Conservation (phyloP, 2,113 vertebrate genomes). For the Megaceryle torquata region DNA sequence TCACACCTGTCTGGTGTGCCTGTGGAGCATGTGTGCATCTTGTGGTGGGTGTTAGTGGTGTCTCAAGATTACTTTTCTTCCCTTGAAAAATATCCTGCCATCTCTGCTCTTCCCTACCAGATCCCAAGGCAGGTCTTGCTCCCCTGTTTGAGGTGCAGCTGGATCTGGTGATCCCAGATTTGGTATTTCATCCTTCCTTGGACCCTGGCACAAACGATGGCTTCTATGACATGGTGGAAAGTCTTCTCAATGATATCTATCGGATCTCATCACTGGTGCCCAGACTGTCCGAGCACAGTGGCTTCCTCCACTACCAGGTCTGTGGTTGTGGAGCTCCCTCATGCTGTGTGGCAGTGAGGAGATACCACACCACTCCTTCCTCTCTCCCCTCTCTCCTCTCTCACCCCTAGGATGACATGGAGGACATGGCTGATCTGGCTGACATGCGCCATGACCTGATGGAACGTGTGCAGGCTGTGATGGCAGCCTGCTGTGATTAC, state of each 20-base stretch:
- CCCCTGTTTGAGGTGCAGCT: conserved; percentile 88
- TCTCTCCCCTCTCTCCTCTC: neutral
- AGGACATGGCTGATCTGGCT: conserved; percentile 76
- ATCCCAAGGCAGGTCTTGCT: conserved; percentile 68
- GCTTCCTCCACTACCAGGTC: conserved; percentile 88
- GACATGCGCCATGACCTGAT: conserved; percentile 75
- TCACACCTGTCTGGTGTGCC: neutral
- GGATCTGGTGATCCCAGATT: conserved; percentile 80
- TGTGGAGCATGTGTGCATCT: neutral
- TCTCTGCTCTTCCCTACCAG: conserved; percentile 57
- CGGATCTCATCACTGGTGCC: conserved; percentile 82
- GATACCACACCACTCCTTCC: accelerated
- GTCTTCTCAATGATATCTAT: conserved; percentile 81
- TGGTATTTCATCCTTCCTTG: conserved; percentile 87
- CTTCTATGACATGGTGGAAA: conserved; percentile 82
- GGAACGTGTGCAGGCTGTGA: conserved; percentile 64
- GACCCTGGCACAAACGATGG: conserved; percentile 74
- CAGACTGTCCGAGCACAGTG: conserved; percentile 71
- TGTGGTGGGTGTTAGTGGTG: neutral
- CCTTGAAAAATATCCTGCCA: neutral
- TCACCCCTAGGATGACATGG: conserved; percentile 81
- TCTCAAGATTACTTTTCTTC: neutral
- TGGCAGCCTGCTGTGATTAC: conserved; percentile 67
- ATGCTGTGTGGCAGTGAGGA: accelerated
- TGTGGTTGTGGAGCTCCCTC: accelerated